Base-by-base conservation (phyloP, 2,888 invertebrate species). In the Elgonia sp. region DNA sequence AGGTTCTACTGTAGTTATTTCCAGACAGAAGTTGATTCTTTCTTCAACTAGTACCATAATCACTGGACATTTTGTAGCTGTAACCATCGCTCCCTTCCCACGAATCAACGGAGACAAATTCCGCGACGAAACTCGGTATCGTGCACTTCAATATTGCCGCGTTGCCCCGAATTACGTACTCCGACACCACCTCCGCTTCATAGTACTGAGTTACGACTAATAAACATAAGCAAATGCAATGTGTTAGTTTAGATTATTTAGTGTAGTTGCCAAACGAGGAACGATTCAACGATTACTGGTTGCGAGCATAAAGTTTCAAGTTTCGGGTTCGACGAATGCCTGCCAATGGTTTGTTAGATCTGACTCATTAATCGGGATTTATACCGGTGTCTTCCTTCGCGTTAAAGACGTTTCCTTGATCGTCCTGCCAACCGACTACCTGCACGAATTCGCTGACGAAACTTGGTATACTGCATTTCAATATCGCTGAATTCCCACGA, bases 371-470 rank as follows among this genome's bases (percentile, higher is more conserved):
- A 46, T n/a, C n/a, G 53, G 42, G 60, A 63, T 6, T 40, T 65
- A 60, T 94, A 94, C 94, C 94, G 88, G 91, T 93, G 73, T 94
- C 93, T 88, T 92, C 91, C 80, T 93, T 92, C 80, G 93, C 93
- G 85, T 93, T 93, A 91, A 94, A 95, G 69, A 94, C 93, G 87
- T 94, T 95, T 76, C 95, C 95, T 89, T 95, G 94, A 90, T 95
- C 95, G 92, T 95, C 95, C 88, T 95, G 94, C 98, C 98, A 98
- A 89, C 97, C 97, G 94, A 97, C 97, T 76, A 99, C 98, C 94
- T 97, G 97, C 75, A 99, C 97, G 95, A 98, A 98, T 95, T 98
- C 98, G 63, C 97, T 97, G 84, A 98, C 98, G 94, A 98, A 98
- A 89, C 97, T 97, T 40, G 98, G 98, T 92, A 98, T 98, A 93